Base-by-base conservation (phyloP, 1,140 invertebrate genomes). In the Sesamia nonagrioides region DNA sequence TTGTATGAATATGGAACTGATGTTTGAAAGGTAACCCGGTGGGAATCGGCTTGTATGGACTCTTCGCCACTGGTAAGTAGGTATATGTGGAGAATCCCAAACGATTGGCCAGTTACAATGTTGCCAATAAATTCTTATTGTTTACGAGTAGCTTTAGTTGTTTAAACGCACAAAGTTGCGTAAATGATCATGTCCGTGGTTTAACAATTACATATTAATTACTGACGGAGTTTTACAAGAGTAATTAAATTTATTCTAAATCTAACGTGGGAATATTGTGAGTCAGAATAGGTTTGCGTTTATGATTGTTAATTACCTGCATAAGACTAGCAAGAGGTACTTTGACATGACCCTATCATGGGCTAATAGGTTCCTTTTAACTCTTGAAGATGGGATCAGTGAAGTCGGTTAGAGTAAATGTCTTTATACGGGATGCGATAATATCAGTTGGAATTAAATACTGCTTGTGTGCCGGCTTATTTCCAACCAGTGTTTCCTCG, bases 181-280 rank as follows among this genome's bases (percentile, higher is more conserved):
- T 71, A 71, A 78, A 71, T 58, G 11, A 69, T 61, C 54, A 40
- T 78, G 68, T 71, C 50, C 40, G 27, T 40, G 33, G 45, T 21
- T 40, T 63, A 76, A 77, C 75, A 77, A 77, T 77, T 61, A 60
- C 52, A 60, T 58, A 78, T 72, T 78, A 71, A 78, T 78, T 72
- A 71, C 33, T 18, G 27, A 48, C 35, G 50, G 54, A 66, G 33
- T 78, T 42, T 33, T 77, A 33, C 54, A 56, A 15, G 71, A 21
- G 48, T 61, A 71, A 27, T 78, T 71, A 61, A 78, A 71, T 17
- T 68, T 77, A 37, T 60, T 56, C 17, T 58, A 27, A 74, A 73
- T 9, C 45, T n/a, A 78, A 60, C 66, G 77, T 78, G 77, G 37
- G 77, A 78, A 78, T 45, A n/a, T 6, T 21, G 9, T 66, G 21